A percentile compares a stretch with the other conserved stretches of the same genome.
Conservation (phyloP, 2,797 vertebrate genomes). For the Sebastes hubbsi region DNA sequence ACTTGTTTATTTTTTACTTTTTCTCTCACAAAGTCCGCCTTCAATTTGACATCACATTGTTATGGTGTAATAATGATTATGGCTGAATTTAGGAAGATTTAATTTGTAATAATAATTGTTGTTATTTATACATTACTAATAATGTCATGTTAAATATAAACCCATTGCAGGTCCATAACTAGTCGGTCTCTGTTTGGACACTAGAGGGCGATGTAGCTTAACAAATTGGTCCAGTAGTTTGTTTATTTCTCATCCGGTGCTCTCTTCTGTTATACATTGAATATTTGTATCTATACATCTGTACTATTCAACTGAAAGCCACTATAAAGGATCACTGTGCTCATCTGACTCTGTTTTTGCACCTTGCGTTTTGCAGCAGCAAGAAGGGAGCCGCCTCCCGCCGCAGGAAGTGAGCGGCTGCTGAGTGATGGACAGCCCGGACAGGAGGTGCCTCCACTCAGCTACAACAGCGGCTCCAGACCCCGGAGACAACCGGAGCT, state of each 20-base stretch:
- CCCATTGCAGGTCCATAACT: neutral
- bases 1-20: neutral
- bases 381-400: slow-evolving; percentile 94
- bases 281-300: neutral
- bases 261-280: neutral
- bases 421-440: neutral
- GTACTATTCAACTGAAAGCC: neutral
- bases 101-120: neutral
- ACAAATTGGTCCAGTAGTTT: neutral
- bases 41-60: neutral
- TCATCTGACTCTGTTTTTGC: slow-evolving; percentile 46
- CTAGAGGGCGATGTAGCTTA: neutral
- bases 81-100: neutral
- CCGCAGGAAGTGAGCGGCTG: slow-evolving; percentile 92
- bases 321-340: neutral
- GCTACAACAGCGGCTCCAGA: slow-evolving; percentile 11
- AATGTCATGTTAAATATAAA: neutral
- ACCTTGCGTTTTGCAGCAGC: slow-evolving; percentile 86
- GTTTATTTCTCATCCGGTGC: neutral
- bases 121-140: neutral
- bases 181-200: neutral
- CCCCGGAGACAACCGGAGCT: slow-evolving; percentile 28
- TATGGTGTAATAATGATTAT: neutral
- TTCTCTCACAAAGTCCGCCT: neutral
- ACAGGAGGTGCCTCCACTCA: slow-evolving; percentile 14